phyloP scores from a whole-genome alignment of 2,797 vertebrate genomes.

The Enteromius paludinosus region DNA sequence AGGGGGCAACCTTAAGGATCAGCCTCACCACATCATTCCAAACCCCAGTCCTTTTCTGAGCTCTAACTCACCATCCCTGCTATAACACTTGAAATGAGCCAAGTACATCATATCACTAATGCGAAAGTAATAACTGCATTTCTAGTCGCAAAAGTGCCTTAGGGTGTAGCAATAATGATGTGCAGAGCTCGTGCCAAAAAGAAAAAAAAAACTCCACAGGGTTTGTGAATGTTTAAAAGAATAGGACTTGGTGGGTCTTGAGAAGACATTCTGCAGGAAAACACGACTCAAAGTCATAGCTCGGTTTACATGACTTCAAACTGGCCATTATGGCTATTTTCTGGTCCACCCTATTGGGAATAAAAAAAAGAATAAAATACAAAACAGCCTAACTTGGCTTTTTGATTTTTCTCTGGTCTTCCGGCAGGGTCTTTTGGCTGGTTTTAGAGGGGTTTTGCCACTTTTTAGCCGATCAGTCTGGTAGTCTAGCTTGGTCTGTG shows the following conservation, averaged over 20 bases:
- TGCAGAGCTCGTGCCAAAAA: not conserved
- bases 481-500: not conserved
- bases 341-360: not conserved
- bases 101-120: conserved; percentile 28
- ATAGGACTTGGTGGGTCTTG: not conserved
- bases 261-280: not conserved
- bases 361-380: not conserved
- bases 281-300: not conserved
- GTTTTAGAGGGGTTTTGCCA: not conserved
- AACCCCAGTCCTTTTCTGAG: conserved; percentile 11
- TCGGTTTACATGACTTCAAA: not conserved
- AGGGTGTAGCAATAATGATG: conserved; percentile 25
- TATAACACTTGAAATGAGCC: conserved; percentile 4
- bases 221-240: conserved; percentile 13
- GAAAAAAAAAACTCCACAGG: not conserved
- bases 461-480: not conserved
- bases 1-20: conserved; percentile 44
- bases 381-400: not conserved
- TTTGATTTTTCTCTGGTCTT: not conserved
- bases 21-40: conserved; percentile 20
- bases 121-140: conserved; percentile 23
- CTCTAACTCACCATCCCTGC: conserved; percentile 17
- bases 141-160: conserved; percentile 22
- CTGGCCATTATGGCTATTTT: not conserved
- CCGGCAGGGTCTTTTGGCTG: not conserved